Percentiles rank a stretch among this genome's conserved stretches.
These are phyloP conservation scores for Metacarcinus magister DNA, from an alignment of 2,888 invertebrate species.

Conservation along the genomic window DNA sequence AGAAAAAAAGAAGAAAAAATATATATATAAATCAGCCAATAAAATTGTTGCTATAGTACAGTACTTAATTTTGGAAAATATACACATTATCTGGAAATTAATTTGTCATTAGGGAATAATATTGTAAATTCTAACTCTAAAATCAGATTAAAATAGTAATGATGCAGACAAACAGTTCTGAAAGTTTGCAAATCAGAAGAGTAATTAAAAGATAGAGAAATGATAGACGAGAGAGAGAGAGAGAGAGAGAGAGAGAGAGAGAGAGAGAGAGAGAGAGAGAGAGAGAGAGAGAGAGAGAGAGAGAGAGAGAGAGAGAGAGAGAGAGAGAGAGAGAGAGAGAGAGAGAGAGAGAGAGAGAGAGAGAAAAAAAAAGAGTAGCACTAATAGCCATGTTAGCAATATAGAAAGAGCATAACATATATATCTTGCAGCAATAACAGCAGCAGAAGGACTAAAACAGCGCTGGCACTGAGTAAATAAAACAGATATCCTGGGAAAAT, in stretches of 20 bases:
- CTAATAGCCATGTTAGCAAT: not conserved
- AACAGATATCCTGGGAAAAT: not conserved
- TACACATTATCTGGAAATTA: not conserved
- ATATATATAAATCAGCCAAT: not conserved
- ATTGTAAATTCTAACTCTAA: not conserved
- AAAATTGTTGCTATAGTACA: not conserved
- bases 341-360: conserved; percentile 67
- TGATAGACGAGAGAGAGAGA: conserved; percentile 28
- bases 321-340: conserved; percentile 60
- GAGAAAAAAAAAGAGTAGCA: conserved; percentile 21
- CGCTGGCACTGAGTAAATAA: conserved; percentile 10
- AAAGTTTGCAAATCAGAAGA: not conserved
- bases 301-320: conserved; percentile 67
- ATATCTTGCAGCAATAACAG: conserved; percentile 5
- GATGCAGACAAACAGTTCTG: not conserved
- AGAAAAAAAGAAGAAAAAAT: not conserved
- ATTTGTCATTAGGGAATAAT: not conserved
- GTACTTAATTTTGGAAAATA: not conserved
- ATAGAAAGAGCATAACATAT: not conserved
- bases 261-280: not conserved
- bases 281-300: conserved; percentile 58
- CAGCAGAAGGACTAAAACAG: not conserved
- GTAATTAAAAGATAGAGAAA: not conserved
- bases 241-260: conserved; percentile 13
- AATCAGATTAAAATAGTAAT: not conserved